Evolutionary conservation across 2,888 invertebrate genomes (phyloP).

Genomic region (Cheilosia scutellata): DNA sequence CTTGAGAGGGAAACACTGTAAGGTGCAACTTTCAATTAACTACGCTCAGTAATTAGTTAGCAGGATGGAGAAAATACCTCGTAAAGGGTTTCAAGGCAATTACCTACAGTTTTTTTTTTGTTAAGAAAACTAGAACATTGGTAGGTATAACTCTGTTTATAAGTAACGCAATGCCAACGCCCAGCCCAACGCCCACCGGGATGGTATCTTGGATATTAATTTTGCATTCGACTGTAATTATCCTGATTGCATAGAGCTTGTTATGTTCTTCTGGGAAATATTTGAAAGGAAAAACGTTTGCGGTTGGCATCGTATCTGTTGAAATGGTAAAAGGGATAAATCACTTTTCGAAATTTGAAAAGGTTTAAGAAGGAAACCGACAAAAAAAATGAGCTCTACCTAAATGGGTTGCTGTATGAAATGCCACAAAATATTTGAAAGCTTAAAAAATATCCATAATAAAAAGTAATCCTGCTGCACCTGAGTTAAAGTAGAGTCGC

Average conservation of each 20-base stretch:
- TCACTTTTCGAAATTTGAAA: constrained; percentile 24
- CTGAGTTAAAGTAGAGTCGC: too few relatives aligned
- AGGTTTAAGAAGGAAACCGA: not conserved
- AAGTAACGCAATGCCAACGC: not conserved
- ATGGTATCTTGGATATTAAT: constrained; percentile 31
- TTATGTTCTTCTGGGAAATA: not conserved
- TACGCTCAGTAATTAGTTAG: constrained; percentile 58
- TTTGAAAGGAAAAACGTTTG: constrained; percentile 9
- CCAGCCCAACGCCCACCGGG: not conserved
- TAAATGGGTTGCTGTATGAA: not conserved
- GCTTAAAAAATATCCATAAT: too few relatives aligned
- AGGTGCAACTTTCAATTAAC: constrained; percentile 48
- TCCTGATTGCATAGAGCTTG: constrained; percentile 43
- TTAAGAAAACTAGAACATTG: not conserved
- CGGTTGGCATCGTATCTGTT: not conserved
- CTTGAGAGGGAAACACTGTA: constrained; percentile 18
- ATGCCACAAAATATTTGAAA: not conserved
- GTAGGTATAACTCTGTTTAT: not conserved
- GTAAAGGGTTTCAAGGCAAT: constrained; percentile 1
- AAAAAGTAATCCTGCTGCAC: too few relatives aligned
- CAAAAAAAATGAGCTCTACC: not conserved
- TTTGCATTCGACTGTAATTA: constrained; percentile 57
- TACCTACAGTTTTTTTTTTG: not conserved
- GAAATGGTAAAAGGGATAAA: constrained; percentile 15
- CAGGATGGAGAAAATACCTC: not conserved